Conservation (phyloP, 2,888 invertebrate genomes). For the Clusia tigrina region DNA sequence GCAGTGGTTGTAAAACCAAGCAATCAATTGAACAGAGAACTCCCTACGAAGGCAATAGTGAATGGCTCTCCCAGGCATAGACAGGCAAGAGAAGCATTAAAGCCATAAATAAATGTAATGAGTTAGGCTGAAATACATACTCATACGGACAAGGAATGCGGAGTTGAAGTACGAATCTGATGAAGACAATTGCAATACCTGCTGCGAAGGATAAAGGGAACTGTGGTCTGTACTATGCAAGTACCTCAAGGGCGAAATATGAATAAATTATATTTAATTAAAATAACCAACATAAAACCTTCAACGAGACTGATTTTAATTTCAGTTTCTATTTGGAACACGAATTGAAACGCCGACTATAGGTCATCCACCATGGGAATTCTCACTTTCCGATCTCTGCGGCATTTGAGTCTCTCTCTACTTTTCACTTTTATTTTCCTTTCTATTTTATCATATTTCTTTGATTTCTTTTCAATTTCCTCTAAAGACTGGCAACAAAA, state of each 20-base stretch:
- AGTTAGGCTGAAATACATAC: neutral
- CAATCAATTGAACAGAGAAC: too few species aligned
- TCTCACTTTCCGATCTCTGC: too few species aligned
- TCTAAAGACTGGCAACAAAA: neutral
- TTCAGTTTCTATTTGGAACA: too few species aligned
- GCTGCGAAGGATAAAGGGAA: too few species aligned
- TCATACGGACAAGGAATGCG: neutral
- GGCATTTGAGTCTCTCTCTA: neutral
- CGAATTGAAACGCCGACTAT: too few species aligned
- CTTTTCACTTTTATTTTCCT: neutral
- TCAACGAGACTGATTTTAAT: too few species aligned
- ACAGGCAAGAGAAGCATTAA: neutral
- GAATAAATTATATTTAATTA: too few species aligned
- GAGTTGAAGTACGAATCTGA: too few species aligned
- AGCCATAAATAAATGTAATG: neutral
- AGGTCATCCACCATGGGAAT: too few species aligned
- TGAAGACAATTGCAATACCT: neutral
- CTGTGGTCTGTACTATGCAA: too few species aligned
- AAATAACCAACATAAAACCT: too few species aligned
- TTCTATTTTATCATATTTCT: neutral
- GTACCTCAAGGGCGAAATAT: too few species aligned
- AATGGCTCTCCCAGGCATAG: neutral
- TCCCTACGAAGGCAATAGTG: neutral
- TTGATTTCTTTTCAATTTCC: neutral
- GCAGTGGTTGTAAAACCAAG: neutral